Evolutionary conservation across 2,113 vertebrate genomes (phyloP).

Genomic region (Pungitius pungitius): DNA sequence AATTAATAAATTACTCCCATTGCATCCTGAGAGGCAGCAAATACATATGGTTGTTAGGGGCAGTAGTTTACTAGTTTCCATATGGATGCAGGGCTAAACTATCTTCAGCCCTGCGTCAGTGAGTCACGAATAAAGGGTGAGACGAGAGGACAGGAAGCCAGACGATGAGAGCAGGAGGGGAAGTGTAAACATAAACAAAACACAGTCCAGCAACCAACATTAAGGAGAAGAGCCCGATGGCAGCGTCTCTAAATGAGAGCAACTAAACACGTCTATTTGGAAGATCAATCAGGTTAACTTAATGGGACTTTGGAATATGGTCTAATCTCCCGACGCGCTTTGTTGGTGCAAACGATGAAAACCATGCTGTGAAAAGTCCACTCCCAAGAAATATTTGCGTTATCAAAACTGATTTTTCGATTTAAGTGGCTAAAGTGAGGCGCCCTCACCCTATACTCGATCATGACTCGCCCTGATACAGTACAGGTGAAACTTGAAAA

Average conservation of each 20-base stretch:
- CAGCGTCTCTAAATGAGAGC: conserved; percentile 36
- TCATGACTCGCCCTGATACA: no score
- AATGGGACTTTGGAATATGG: background rate
- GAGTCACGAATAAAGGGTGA: conserved; percentile 41
- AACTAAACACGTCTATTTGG: no score
- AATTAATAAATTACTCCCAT: conserved; percentile 56
- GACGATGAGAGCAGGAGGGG: conserved; percentile 41
- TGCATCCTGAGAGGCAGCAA: conserved; percentile 32
- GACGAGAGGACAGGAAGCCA: conserved; percentile 27
- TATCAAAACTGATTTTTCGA: no score
- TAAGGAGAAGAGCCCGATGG: conserved; percentile 27
- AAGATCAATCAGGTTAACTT: conserved; percentile 24
- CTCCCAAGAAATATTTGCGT: no score
- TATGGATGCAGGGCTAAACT: conserved; percentile 34
- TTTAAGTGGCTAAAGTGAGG: background rate
- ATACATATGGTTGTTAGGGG: conserved; percentile 1
- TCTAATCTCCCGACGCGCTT: no score
- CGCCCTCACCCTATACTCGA: no score
- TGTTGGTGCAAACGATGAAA: no score
- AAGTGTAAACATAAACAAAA: conserved; percentile 59
- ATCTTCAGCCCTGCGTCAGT: conserved; percentile 45
- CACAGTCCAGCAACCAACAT: conserved; percentile 33
- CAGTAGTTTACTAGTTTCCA: conserved; percentile 32
- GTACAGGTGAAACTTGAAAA: no score
- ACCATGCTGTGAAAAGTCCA: no score